These are phyloP conservation scores for Montipora cactus DNA, from an alignment of 64 coral and sea anemone genomes.

Conservation along the genomic window DNA sequence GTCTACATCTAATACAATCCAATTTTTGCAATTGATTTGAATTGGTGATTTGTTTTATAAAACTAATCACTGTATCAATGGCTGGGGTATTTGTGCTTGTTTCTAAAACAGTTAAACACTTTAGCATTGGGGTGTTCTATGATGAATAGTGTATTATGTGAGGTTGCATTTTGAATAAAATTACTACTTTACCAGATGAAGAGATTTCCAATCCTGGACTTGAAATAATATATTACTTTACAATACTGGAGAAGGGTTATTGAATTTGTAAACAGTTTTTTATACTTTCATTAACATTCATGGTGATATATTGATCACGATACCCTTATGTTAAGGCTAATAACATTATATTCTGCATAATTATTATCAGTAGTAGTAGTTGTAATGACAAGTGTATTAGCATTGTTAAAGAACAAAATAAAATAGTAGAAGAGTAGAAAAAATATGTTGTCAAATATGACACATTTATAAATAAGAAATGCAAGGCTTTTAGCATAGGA, in stretches of 20 bases:
- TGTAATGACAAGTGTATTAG: background rate
- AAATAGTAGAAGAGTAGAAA: constrained; percentile 26
- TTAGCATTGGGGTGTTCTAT: background rate
- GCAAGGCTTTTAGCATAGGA: background rate
- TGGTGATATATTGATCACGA: background rate
- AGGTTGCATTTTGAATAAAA: background rate
- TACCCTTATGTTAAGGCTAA: background rate
- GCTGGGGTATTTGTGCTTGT: background rate
- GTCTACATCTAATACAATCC: constrained; percentile 22
- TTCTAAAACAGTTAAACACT: background rate
- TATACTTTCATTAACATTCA: background rate
- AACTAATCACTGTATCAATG: constrained; percentile 27
- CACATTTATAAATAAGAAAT: constrained; percentile 48
- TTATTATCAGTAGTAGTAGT: background rate
- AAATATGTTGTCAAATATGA: constrained; percentile 6
- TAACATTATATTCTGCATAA: background rate
- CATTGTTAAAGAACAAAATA: background rate
- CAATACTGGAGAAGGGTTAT: background rate
- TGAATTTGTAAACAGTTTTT: background rate
- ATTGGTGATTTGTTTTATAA: constrained; percentile 27
- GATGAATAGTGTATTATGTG: background rate
- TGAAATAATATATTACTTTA: background rate
- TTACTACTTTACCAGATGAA: no score
- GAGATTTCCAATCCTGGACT: background rate
- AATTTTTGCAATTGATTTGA: constrained; percentile 2